Conservation (phyloP, 2,797 vertebrate species). For the Hypotaenidia philippensis region DNA sequence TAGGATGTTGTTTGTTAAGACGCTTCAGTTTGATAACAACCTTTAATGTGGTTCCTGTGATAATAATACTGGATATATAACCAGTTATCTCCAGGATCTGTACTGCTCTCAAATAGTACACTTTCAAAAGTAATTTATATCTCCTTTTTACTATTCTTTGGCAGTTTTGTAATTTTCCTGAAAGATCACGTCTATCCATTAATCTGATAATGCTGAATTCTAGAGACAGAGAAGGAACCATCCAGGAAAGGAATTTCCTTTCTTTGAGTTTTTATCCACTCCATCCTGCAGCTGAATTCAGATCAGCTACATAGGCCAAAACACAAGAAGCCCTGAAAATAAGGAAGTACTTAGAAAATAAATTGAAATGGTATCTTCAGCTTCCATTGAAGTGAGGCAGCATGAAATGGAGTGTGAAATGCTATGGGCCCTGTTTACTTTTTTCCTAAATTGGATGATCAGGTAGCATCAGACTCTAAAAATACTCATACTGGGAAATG, state of each 20-base stretch:
- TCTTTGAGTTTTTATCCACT: background rate
- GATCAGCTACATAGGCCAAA: background rate
- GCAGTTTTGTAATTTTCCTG: background rate
- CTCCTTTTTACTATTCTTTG: background rate
- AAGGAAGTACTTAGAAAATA: background rate
- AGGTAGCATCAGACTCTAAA: constrained; percentile 8
- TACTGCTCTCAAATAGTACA: background rate
- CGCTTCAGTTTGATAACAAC: background rate
- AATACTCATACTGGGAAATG: background rate
- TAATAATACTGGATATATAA: background rate
- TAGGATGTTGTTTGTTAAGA: background rate
- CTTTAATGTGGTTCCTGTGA: background rate
- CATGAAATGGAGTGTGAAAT: constrained; percentile 49
- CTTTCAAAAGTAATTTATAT: background rate
- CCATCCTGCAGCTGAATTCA: constrained; percentile 1
- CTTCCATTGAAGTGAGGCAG: constrained; percentile 7
- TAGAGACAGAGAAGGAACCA: background rate
- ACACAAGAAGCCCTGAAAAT: constrained; percentile 17
- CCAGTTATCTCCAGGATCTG: background rate
- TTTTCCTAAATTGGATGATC: constrained; percentile 27
- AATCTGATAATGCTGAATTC: constrained; percentile 7
- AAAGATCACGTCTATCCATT: background rate
- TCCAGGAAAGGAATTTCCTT: constrained; percentile 21
- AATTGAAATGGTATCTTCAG: background rate
- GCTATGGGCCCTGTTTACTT: constrained; percentile 4